Conservation (phyloP, 1,140 invertebrate species). For the Leucophenga varia region DNA sequence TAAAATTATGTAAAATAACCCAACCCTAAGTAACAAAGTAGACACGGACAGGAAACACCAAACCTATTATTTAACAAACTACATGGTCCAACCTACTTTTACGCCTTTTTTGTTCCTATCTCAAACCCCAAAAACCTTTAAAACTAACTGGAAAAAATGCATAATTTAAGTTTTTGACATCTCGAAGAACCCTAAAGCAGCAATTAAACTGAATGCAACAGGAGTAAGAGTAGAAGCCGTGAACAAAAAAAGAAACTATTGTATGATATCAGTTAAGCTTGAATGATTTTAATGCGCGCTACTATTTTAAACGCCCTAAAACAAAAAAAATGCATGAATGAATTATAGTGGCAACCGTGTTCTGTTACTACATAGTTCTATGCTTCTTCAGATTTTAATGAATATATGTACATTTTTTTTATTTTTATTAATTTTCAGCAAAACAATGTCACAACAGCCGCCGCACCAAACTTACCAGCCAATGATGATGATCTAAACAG, state of each 20-base stretch:
- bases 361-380: no score
- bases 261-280: constrained; percentile 30
- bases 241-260: no score
- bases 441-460: constrained; percentile 41
- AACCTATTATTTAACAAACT: no score
- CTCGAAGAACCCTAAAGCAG: no score
- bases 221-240: no score
- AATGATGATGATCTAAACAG: constrained; percentile 35
- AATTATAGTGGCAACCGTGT: constrained; percentile 39
- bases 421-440: no score
- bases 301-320: constrained; percentile 5
- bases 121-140: no score
- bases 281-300: constrained; percentile 29
- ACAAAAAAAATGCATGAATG: constrained; percentile 19
- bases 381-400: no score
- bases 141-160: no score
- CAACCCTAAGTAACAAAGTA: constrained; percentile 24
- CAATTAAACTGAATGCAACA: no score
- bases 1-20: constrained; percentile 41
- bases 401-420: no score
- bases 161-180: constrained; percentile 29
- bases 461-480: constrained; percentile 24
- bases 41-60: constrained; percentile 20
- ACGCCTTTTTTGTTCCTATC: no score
- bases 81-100: constrained; percentile 17